Evolutionary conservation across 1,140 invertebrate species (phyloP).

Genomic region (Zophobas atratus): DNA sequence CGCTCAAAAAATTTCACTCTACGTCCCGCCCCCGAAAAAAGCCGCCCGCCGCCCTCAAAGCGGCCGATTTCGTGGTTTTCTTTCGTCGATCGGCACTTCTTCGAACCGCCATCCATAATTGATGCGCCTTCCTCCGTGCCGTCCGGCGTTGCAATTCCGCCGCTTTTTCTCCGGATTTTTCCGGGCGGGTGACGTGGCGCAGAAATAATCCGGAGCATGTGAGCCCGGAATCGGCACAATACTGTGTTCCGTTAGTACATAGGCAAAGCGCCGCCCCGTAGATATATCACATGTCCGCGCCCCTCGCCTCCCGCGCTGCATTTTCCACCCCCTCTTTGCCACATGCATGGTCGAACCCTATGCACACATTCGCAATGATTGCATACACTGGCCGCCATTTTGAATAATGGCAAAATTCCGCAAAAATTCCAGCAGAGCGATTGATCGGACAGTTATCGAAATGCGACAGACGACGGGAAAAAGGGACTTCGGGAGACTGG

Average conservation of each 20-base stretch:
- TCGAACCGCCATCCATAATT: too few species aligned
- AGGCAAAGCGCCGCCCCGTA: slow-evolving; percentile 55
- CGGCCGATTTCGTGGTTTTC: too few species aligned
- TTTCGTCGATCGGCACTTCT: too few species aligned
- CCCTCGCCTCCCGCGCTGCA: slow-evolving; percentile 49
- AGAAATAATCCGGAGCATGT: slow-evolving; percentile 43
- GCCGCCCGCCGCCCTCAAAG: too few species aligned
- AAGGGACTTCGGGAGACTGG: too few species aligned
- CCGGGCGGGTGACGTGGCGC: slow-evolving; percentile 38
- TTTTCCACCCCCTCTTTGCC: slow-evolving; percentile 53
- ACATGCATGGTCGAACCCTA: slow-evolving; percentile 51
- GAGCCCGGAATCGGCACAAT: slow-evolving; percentile 54
- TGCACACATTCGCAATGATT: slow-evolving; percentile 53
- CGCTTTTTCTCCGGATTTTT: slow-evolving; percentile 36
- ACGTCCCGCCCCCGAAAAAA: too few species aligned
- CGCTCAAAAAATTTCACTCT: too few species aligned
- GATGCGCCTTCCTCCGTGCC: too few species aligned
- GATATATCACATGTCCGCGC: slow-evolving; percentile 58
- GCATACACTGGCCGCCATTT: slow-evolving; percentile 55
- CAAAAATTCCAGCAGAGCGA: slow-evolving; percentile 24
- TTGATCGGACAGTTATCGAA: slow-evolving; percentile 15
- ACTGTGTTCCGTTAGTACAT: slow-evolving; percentile 57
- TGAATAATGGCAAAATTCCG: slow-evolving; percentile 47
- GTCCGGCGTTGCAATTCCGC: neutral
- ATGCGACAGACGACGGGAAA: neutral